Percentiles rank a stretch among this genome's conserved stretches.
These are phyloP conservation scores for Ochlodes sylvanus DNA, from an alignment of 2,888 invertebrate genomes.

Conservation along the genomic window DNA sequence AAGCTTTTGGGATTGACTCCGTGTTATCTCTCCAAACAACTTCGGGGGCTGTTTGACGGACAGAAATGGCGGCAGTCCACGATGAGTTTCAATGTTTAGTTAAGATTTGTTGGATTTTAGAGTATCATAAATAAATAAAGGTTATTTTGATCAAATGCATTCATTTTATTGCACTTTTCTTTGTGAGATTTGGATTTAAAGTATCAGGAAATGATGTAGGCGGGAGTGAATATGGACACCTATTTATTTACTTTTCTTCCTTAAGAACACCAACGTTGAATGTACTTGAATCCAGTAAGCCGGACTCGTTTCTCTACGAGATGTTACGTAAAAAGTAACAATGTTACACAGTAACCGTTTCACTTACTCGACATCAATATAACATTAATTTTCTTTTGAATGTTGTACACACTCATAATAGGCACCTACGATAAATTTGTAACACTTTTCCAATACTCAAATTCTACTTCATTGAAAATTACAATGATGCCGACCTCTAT, in stretches of 20 bases:
- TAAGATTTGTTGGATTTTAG: constrained; percentile 51
- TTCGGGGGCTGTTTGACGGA: constrained; percentile 52
- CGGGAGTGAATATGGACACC: constrained; percentile 3
- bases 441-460: no score
- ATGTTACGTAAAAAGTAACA: no score
- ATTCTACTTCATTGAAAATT: not conserved
- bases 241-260: constrained; percentile 1
- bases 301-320: no score
- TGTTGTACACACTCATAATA: no score
- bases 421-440: not conserved
- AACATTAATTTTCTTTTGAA: no score
- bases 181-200: constrained; percentile 2
- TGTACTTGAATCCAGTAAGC: not conserved
- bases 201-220: constrained; percentile 9
- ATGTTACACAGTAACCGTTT: no score
- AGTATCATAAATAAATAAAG: constrained; percentile 48
- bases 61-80: constrained; percentile 50
- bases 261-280: constrained; percentile 4
- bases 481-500: not conserved
- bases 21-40: constrained; percentile 78
- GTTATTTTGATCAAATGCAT: constrained; percentile 28
- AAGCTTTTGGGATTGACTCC: constrained; percentile 65
- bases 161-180: constrained; percentile 29
- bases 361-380: no score
- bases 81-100: constrained; percentile 45